A percentile compares a stretch with the other conserved stretches of the same genome.
Conservation (phyloP, 2,888 invertebrate genomes). For the Zaprionus lineosus region DNA sequence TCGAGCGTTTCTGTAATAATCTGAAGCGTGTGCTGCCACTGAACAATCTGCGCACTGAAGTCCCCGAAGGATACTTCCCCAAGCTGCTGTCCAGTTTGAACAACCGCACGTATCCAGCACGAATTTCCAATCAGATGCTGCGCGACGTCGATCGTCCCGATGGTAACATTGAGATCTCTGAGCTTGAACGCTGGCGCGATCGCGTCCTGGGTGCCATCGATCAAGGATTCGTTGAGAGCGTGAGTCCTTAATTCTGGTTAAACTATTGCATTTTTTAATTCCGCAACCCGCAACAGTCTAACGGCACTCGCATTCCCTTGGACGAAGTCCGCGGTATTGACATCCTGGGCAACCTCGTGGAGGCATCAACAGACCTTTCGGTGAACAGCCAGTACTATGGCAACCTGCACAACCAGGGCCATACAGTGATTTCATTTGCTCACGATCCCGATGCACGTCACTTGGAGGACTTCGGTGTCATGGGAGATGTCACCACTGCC, state of each 20-base stretch:
- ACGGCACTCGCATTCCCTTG: constrained; percentile 68
- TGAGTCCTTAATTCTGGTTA: constrained; percentile 78
- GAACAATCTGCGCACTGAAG: constrained; percentile 87
- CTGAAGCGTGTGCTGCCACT: constrained; percentile 86
- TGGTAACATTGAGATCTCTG: constrained; percentile 84
- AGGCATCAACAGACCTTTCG: constrained; percentile 86
- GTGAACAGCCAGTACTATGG: constrained; percentile 89
- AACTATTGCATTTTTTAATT: not conserved
- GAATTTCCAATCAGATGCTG: constrained; percentile 85
- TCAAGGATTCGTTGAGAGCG: constrained; percentile 86
- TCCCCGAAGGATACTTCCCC: constrained; percentile 91
- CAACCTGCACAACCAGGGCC: constrained; percentile 92
- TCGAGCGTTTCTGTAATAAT: constrained; percentile 89
- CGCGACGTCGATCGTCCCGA: constrained; percentile 87
- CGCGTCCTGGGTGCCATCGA: constrained; percentile 90
- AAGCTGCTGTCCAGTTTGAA: constrained; percentile 88
- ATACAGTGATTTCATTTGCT: constrained; percentile 88
- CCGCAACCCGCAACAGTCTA: too few species aligned
- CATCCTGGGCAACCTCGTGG: constrained; percentile 90
- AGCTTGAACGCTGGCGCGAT: constrained; percentile 89
- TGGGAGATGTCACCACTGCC: constrained; percentile 92
- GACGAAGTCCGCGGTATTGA: constrained; percentile 87
- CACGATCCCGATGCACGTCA: constrained; percentile 90
- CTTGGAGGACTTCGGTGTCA: constrained; percentile 89
- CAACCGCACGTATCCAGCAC: constrained; percentile 89